Conservation (phyloP, 2,113 vertebrate species). For the Gavia stellata region DNA sequence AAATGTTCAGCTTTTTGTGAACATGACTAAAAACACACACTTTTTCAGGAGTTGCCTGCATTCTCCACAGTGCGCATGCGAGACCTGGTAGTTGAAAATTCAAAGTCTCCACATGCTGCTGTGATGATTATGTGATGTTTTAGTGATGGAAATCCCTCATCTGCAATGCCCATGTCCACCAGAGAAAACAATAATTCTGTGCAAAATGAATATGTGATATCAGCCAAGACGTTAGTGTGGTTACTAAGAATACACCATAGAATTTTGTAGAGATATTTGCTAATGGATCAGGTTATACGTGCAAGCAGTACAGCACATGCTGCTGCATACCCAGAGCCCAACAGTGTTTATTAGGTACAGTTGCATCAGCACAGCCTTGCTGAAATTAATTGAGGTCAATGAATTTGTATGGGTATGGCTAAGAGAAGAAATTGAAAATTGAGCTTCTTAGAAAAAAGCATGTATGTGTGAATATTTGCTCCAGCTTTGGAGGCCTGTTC, state of each 20-base stretch:
- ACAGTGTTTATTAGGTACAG: not conserved
- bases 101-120: not conserved
- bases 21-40: not conserved
- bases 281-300: not conserved
- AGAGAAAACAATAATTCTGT: not conserved
- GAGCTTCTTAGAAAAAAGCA: not conserved
- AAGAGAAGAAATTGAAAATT: not conserved
- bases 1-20: constrained; percentile 8
- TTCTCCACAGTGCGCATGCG: not conserved
- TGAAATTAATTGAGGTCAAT: not conserved
- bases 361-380: not conserved
- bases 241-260: not conserved
- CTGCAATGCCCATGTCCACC: not conserved
- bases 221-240: not conserved
- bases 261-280: not conserved
- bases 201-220: not conserved
- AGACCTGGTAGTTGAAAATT: not conserved
- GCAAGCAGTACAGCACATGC: not conserved
- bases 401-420: not conserved
- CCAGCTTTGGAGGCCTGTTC: not conserved
- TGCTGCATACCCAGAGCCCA: not conserved
- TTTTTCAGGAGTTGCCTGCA: not conserved
- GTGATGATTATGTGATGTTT: not conserved
- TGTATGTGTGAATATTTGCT: not conserved
- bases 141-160: not conserved